phyloP scores from a whole-genome alignment of 2,888 invertebrate species.

The Acanthopleura granulata region DNA sequence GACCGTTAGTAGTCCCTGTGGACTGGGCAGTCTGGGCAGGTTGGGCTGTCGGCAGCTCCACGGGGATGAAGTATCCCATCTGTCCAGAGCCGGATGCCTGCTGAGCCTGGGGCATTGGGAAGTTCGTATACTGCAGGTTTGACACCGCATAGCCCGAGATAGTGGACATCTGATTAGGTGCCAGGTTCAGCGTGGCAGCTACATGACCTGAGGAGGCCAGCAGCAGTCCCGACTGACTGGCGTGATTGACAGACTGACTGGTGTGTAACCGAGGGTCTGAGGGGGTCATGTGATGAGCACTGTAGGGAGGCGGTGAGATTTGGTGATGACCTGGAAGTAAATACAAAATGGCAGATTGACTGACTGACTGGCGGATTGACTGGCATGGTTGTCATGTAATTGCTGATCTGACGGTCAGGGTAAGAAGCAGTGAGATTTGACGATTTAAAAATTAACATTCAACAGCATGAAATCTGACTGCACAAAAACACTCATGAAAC shows the following conservation, averaged over 20 bases:
- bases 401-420: no score
- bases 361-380: no score
- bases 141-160: neutral
- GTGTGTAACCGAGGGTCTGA: neutral
- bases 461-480: no score
- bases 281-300: neutral
- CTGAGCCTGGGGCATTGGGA: neutral
- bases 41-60: neutral
- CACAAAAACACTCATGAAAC: no score
- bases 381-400: no score
- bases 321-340: neutral
- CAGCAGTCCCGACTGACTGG: neutral
- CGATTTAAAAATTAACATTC: no score
- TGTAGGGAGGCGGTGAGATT: neutral
- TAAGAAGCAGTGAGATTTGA: no score
- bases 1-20: neutral
- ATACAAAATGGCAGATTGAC: no score
- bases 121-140: neutral
- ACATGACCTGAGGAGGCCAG: neutral
- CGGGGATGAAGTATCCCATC: constrained; percentile 8
- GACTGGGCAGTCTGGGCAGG: neutral
- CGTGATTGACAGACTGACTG: neutral
- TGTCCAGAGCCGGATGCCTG: constrained; percentile 3
- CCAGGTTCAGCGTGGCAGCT: neutral
- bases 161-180: neutral